These are phyloP conservation scores for Caenorhabditis sp. DNA, from an alignment of 2,888 invertebrate genomes.

Conservation along the genomic window DNA sequence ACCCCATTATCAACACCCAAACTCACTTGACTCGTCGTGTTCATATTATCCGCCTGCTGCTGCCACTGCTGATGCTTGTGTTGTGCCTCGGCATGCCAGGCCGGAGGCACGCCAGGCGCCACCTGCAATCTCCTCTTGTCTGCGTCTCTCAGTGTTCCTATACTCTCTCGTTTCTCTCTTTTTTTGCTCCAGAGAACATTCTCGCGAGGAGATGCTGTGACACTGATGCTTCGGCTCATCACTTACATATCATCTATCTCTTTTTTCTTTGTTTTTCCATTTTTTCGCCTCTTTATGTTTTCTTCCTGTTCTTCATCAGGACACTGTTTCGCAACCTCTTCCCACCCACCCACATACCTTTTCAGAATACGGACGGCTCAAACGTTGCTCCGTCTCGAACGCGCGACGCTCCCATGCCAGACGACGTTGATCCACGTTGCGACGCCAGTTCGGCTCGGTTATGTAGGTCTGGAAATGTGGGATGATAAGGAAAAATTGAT, in stretches of 20 bases:
- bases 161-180: too few species aligned
- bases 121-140: conserved; percentile 65
- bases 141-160: conserved; percentile 23
- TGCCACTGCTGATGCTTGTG: conserved; percentile 78
- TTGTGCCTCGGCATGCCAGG: conserved; percentile 76
- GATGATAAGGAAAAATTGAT: neutral
- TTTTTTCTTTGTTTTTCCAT: conserved; percentile 28
- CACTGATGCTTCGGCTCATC: too few species aligned
- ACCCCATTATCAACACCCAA: neutral
- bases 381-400: conserved; percentile 74
- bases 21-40: conserved; percentile 48
- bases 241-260: conserved; percentile 32
- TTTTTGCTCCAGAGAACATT: neutral
- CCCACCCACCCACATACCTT: conserved; percentile 77
- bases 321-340: neutral
- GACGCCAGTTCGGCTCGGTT: conserved; percentile 80
- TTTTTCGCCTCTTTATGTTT: too few species aligned
- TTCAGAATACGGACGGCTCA: conserved; percentile 76
- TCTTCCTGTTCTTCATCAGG: neutral
- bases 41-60: conserved; percentile 73
- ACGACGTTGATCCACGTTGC: conserved; percentile 76
- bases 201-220: neutral
- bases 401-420: conserved; percentile 78
- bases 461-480: conserved; percentile 74
- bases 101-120: conserved; percentile 72